phyloP scores from a whole-genome alignment of 2,113 vertebrate species.

The Panurus biarmicus region DNA sequence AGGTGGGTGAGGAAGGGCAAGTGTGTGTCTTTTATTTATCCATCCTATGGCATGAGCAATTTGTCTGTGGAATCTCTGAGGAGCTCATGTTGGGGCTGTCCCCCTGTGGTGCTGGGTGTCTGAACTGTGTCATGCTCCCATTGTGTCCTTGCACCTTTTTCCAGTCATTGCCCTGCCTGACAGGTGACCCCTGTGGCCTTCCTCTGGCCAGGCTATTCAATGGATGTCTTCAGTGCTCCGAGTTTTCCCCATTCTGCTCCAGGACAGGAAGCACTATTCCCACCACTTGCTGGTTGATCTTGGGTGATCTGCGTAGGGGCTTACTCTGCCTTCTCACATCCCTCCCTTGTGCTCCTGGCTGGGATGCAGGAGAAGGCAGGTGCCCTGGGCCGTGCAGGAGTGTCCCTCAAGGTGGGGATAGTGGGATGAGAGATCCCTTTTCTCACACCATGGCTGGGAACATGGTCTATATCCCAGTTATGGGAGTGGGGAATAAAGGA shows the following conservation, averaged over 20 bases:
- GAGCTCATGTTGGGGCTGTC: neutral
- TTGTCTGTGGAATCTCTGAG: neutral
- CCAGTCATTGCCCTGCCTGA: neutral
- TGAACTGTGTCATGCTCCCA: neutral
- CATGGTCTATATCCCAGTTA: neutral
- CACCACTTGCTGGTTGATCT: fast-evolving
- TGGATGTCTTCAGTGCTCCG: fast-evolving
- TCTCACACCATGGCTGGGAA: neutral
- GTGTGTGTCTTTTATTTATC: neutral
- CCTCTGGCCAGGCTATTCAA: neutral
- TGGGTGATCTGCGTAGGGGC: neutral
- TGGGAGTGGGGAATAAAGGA: neutral
- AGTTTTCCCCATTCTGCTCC: neutral
- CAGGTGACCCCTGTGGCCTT: neutral
- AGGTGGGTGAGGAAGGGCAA: too few species aligned
- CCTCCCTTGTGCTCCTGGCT: neutral
- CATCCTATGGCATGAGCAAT: fast-evolving
- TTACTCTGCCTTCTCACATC: neutral
- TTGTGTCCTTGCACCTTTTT: neutral
- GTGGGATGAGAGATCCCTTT: neutral
- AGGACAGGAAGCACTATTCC: neutral
- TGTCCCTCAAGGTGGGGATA: fast-evolving
- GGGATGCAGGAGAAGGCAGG: neutral
- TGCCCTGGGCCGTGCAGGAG: neutral
- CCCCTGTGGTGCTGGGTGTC: neutral